A percentile compares a stretch with the other conserved stretches of the same genome.
phyloP scores from a whole-genome alignment of 2,888 invertebrate genomes.

The Scelioninae gen. 1 region DNA sequence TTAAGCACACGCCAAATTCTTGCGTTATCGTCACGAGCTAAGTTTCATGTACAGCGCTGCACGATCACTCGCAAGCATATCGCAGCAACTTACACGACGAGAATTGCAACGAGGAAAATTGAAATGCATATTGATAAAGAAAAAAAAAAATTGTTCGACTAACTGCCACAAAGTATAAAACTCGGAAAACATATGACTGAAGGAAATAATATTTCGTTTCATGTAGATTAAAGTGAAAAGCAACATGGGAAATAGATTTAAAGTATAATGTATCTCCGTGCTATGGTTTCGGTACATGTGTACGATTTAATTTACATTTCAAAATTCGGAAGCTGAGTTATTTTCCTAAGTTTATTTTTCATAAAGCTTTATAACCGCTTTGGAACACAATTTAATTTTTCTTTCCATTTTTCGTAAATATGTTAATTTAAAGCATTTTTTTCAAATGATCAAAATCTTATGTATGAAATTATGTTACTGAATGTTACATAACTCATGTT shows the following conservation, averaged over 20 bases:
- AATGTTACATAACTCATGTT: neutral
- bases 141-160: slow-evolving; percentile 48
- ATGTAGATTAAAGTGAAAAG: slow-evolving; percentile 36
- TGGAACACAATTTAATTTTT: too few relatives aligned
- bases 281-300: neutral
- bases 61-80: slow-evolving; percentile 53
- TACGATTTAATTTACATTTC: slow-evolving; percentile 23
- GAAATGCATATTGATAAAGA: slow-evolving; percentile 63
- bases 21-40: slow-evolving; percentile 59
- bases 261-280: slow-evolving; percentile 9
- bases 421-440: too few relatives aligned
- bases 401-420: too few relatives aligned
- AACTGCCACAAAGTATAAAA: slow-evolving; percentile 54
- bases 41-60: slow-evolving; percentile 54
- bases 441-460: neutral
- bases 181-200: slow-evolving; percentile 36
- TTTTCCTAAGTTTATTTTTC: neutral
- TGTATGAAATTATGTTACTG: neutral
- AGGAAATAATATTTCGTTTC: slow-evolving; percentile 47
- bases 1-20: slow-evolving; percentile 61
- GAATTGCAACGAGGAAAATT: slow-evolving; percentile 45
- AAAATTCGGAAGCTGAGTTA: neutral
- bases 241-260: slow-evolving; percentile 33
- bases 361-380: too few relatives aligned
- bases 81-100: slow-evolving; percentile 53